Percentiles rank a stretch among this genome's conserved stretches.
Conservation (phyloP, 2,797 vertebrate genomes). For the Prunella strophiata region DNA sequence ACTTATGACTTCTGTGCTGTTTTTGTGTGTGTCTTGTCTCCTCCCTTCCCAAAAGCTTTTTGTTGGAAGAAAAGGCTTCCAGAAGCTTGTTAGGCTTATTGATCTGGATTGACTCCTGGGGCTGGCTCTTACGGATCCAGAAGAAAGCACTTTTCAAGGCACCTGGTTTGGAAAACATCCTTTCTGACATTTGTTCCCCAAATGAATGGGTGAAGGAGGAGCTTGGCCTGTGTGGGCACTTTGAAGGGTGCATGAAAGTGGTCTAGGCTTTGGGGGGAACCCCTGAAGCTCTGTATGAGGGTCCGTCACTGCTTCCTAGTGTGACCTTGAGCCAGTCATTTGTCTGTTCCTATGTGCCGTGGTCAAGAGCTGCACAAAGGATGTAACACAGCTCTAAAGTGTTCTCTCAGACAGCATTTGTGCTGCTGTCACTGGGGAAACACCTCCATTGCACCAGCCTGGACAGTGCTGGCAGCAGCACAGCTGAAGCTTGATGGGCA, state of each 20-base stretch:
- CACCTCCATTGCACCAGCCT: background rate
- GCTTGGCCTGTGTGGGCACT: rapidly evolving
- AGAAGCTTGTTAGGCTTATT: background rate
- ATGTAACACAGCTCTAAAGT: background rate
- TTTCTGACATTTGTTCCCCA: background rate
- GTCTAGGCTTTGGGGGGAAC: background rate
- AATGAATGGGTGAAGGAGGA: background rate
- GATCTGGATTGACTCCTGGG: background rate
- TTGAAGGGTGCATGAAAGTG: background rate
- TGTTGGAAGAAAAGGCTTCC: background rate
- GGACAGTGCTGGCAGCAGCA: background rate
- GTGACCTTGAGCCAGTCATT: background rate
- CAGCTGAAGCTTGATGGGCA: rapidly evolving
- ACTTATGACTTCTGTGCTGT: background rate
- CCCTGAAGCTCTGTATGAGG: background rate
- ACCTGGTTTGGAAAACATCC: background rate
- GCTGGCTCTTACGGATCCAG: background rate
- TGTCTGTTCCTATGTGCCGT: background rate
- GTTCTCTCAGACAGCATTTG: background rate
- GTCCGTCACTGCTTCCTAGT: background rate
- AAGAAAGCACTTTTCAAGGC: background rate
- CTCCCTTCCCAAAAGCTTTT: background rate
- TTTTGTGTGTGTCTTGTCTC: background rate
- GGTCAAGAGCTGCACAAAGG: background rate
- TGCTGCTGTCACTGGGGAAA: background rate